Evolutionary conservation across 2,888 invertebrate genomes (phyloP), one percentile per base, ranked within the genome.

Genomic region (Philopedon plagiatum): DNA sequence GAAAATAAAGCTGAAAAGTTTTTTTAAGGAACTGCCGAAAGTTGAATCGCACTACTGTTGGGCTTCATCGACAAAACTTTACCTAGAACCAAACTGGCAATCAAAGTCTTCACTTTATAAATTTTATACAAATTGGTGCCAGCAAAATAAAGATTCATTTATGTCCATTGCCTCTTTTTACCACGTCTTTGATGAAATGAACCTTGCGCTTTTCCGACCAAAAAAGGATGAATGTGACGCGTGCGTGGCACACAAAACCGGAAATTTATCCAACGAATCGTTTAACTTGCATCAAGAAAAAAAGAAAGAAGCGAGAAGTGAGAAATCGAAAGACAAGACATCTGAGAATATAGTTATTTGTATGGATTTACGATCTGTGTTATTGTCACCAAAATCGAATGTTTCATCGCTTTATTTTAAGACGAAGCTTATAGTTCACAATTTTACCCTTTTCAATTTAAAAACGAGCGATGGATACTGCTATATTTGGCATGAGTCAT

Each of bases 201-300:
- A 75, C 39, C 11, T 75, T 19, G 15, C 54, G 11, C 54, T 75
- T 29, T 71, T 60, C 34, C 19, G 23, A 13, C 73, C 73, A 15
- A 75, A 75, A 60, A 76, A 72, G 65, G 73, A 70, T 37, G 61
- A 74, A 56, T 74, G 73, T 64, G 75, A 73, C 46, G 54, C 21
- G 34, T 75, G 75, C 58, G 71, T 71, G 11, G 64, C 60, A 11
- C 41, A 71, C 37, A 46, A 37, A 62, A 67, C 62, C 37, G 56
- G 61, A 15, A 74, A 74, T 39, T 15, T 62, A 34, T 9, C 32
- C 9, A 64, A 71, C 34, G 37, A 23, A 18, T 32, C 7, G 2
- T 68, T 64, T 65, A 13, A 23, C 23, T 5, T 39, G 56, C 73
- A 71, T 56, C 46, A 56, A 21, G 18, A 32, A 41, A 71, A 71